These are phyloP conservation scores for Invenusta paracnida DNA, from an alignment of 2,888 invertebrate genomes.

Conservation along the genomic window DNA sequence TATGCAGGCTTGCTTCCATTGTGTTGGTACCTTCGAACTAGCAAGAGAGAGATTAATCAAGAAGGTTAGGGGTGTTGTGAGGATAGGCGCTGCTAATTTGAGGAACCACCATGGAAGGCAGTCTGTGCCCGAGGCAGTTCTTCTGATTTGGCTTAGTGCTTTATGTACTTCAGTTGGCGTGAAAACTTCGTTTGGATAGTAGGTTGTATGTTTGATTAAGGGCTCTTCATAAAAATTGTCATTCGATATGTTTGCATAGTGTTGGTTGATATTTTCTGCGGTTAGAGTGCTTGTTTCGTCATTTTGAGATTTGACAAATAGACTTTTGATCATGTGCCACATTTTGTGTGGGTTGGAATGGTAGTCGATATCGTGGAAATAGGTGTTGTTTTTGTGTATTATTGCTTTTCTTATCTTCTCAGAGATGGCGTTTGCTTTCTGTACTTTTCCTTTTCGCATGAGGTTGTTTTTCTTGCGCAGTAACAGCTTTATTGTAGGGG, in stretches of 20 bases:
- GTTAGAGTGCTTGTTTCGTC: background rate
- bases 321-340: background rate
- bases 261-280: background rate
- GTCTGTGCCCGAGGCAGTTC: background rate
- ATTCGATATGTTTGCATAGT: background rate
- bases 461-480: background rate
- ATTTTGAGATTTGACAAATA: background rate
- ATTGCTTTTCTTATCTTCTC: background rate
- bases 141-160: background rate
- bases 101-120: background rate
- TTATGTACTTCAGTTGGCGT: background rate
- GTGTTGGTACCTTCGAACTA: background rate
- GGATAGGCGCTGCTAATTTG: background rate
- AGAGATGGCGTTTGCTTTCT: slow-evolving; percentile 11
- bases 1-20: background rate
- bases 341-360: background rate
- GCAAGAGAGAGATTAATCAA: background rate
- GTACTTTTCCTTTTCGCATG: background rate
- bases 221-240: background rate
- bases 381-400: background rate
- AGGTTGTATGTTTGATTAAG: background rate
- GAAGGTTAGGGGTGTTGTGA: background rate
- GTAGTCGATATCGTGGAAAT: background rate
- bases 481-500: background rate
- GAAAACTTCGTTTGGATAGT: background rate